phyloP scores from a whole-genome alignment of 2,113 vertebrate genomes.

The Corydoras sp. region DNA sequence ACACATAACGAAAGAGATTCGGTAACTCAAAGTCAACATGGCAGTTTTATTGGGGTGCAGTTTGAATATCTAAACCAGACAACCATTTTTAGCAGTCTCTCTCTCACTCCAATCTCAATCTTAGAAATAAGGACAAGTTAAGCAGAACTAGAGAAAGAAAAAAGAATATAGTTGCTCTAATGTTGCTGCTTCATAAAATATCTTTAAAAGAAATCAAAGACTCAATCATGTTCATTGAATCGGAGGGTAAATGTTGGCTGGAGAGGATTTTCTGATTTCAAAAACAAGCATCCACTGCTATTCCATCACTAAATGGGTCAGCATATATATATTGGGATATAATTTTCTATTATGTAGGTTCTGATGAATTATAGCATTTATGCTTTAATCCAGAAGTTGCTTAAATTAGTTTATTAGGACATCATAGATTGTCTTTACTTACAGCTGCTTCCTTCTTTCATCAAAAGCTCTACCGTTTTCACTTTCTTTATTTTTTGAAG shows the following conservation, averaged over 20 bases:
- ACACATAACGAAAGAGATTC: conserved; percentile 27
- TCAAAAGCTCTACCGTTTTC: conserved; percentile 1
- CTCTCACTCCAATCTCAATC: background rate
- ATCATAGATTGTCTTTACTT: conserved; percentile 9
- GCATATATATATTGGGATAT: background rate
- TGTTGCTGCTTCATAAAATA: conserved; percentile 31
- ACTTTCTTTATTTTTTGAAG: conserved; percentile 25
- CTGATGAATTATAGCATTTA: background rate
- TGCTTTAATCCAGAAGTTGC: background rate
- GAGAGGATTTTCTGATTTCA: conserved; percentile 16
- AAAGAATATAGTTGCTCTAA: conserved; percentile 7
- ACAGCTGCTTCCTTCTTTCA: background rate
- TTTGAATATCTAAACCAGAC: conserved; percentile 42
- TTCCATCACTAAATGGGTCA: background rate
- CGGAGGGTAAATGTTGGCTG: conserved; percentile 5
- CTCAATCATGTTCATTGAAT: conserved; percentile 15
- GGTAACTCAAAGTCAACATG: conserved; percentile 47
- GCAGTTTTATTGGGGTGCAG: conserved; percentile 44
- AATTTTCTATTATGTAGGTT: background rate
- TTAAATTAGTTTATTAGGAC: conserved; percentile 2
- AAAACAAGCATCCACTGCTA: conserved; percentile 8
- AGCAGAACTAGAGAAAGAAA: background rate
- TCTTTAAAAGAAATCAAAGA: conserved; percentile 6
- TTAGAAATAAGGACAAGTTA: background rate
- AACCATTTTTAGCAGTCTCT: conserved; percentile 33